phyloP scores from a whole-genome alignment of 2,888 invertebrate species.

The Ommatoiulus sabulosus region DNA sequence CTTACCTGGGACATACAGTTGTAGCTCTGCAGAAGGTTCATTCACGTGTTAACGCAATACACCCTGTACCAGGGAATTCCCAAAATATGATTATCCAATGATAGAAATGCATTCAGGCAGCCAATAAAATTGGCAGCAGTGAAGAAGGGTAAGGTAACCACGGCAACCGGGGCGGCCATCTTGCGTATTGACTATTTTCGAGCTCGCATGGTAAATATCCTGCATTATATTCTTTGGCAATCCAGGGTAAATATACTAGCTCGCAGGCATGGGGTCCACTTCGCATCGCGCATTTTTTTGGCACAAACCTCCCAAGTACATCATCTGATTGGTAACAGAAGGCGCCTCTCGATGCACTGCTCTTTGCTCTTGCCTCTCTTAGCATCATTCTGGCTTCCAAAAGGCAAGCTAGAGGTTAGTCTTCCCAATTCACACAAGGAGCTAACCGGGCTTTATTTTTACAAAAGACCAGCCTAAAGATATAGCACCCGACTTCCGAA shows the following conservation, averaged over 20 bases:
- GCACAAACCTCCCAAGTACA: background rate
- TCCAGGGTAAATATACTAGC: conserved; percentile 26
- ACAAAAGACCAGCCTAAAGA: conserved; percentile 34
- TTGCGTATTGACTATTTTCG: conserved; percentile 26
- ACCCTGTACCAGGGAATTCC: background rate
- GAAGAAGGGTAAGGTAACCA: background rate
- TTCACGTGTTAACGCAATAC: background rate
- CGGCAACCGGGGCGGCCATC: conserved; percentile 3
- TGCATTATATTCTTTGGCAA: conserved; percentile 26
- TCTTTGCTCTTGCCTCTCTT: background rate
- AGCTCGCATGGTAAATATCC: background rate
- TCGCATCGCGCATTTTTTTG: background rate
- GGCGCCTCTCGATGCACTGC: conserved; percentile 27
- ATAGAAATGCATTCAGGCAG: background rate
- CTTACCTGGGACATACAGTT: too few species aligned
- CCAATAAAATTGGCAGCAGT: conserved; percentile 24
- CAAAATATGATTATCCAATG: conserved; percentile 18
- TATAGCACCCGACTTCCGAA: conserved; percentile 16
- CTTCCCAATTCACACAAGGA: conserved; percentile 14
- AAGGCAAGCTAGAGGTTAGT: conserved; percentile 26
- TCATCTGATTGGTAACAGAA: conserved; percentile 34
- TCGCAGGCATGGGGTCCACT: conserved; percentile 34
- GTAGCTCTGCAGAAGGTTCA: too few species aligned
- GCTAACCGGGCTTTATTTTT: conserved; percentile 27
- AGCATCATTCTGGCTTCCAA: conserved; percentile 27